phyloP scores from a whole-genome alignment of 2,113 vertebrate genomes.

The Osmerus eperlanus region DNA sequence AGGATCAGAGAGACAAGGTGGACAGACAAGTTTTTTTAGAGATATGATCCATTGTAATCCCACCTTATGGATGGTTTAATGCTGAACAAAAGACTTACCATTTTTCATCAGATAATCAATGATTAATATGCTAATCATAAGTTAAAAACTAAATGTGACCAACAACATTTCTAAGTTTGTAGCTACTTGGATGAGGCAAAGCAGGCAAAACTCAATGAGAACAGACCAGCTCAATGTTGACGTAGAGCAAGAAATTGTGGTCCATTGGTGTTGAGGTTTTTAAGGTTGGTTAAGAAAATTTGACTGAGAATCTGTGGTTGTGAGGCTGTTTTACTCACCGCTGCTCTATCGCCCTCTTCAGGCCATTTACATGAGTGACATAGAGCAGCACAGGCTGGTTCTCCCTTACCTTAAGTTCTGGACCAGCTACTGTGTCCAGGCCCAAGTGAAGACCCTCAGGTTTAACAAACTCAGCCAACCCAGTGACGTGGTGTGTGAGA shows the following conservation, averaged over 20 bases:
- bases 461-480: neutral
- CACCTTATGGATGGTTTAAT: neutral
- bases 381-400: conserved; percentile 23
- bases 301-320: too few species aligned
- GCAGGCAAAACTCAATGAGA: too few species aligned
- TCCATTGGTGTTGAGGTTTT: too few species aligned
- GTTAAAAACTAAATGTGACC: too few species aligned
- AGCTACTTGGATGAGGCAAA: too few species aligned
- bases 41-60: neutral
- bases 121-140: too few species aligned
- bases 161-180: too few species aligned
- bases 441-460: conserved; percentile 19
- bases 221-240: too few species aligned
- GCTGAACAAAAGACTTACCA: neutral
- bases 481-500: conserved; percentile 50
- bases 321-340: neutral
- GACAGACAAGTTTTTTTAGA: neutral
- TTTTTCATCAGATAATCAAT: too few species aligned
- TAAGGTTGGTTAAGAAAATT: too few species aligned
- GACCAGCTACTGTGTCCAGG: conserved; percentile 63
- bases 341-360: conserved; percentile 14
- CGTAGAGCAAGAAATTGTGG: too few species aligned
- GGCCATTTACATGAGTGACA: neutral
- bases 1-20: conserved; percentile 49
- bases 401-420: conserved; percentile 40